A percentile compares a stretch with the other conserved stretches of the same genome.
Conservation (phyloP, 2,888 invertebrate species). For the Drosophila nigritarsus region DNA sequence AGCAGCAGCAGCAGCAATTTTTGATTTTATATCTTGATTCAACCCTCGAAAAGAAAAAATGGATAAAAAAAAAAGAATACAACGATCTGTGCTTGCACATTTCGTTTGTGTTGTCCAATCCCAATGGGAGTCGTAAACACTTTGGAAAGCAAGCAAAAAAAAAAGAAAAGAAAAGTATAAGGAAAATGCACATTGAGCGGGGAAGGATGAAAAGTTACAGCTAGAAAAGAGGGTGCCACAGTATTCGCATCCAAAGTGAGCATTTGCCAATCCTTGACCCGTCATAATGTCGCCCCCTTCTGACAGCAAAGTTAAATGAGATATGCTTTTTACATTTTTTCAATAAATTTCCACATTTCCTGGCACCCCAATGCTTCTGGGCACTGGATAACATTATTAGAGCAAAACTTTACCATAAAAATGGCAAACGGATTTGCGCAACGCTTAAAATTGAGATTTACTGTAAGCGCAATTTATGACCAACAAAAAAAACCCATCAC, state of each 20-base stretch:
- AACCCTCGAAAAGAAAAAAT: slow-evolving; percentile 25
- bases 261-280: slow-evolving; percentile 80
- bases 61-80: slow-evolving; percentile 22
- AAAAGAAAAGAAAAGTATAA: slow-evolving; percentile 2
- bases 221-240: slow-evolving; percentile 30
- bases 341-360: slow-evolving; percentile 48
- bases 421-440: slow-evolving; percentile 67
- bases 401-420: slow-evolving; percentile 64
- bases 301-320: slow-evolving; percentile 68
- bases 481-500: slow-evolving; percentile 8
- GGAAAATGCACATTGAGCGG: slow-evolving; percentile 29
- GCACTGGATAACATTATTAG: slow-evolving; percentile 69
- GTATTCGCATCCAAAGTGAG: slow-evolving; percentile 10
- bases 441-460: slow-evolving; percentile 69
- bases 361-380: slow-evolving; percentile 25
- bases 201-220: slow-evolving; percentile 22
- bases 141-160: slow-evolving; percentile 44
- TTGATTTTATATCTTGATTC: slow-evolving; percentile 51
- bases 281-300: slow-evolving; percentile 68
- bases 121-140: slow-evolving; percentile 67
- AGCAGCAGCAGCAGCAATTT: slow-evolving; percentile 42
- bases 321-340: slow-evolving; percentile 70
- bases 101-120: slow-evolving; percentile 59
- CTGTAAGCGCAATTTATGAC: slow-evolving; percentile 59
- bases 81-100: slow-evolving; percentile 63